Percentiles rank a stretch among this genome's conserved stretches.
phyloP scores from a whole-genome alignment of 2,797 vertebrate genomes.

The Phataginus tetradactyla region DNA sequence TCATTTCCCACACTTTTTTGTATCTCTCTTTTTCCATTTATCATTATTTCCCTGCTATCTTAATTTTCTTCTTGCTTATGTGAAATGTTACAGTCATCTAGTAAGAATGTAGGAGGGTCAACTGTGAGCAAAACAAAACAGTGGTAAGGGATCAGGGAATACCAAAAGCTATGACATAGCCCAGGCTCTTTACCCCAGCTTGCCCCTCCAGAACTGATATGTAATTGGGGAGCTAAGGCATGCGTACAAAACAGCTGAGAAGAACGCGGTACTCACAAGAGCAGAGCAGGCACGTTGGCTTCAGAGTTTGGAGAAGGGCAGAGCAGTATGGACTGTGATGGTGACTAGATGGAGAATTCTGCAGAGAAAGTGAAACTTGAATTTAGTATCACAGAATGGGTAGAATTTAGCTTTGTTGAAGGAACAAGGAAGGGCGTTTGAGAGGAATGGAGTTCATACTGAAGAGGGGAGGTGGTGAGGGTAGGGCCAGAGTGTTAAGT shows the following conservation, averaged over 20 bases:
- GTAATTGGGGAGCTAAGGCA: not conserved
- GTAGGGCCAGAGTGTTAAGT: not conserved
- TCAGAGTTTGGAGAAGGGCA: not conserved
- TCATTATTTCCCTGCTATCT: conserved; percentile 33
- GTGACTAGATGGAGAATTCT: not conserved
- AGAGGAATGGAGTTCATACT: not conserved
- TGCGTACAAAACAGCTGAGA: not conserved
- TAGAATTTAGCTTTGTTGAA: not conserved
- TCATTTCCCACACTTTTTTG: conserved; percentile 50
- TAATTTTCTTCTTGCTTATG: not conserved
- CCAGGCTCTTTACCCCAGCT: not conserved
- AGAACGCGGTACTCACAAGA: not conserved
- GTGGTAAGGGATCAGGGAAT: not conserved
- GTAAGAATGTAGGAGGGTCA: conserved; percentile 56
- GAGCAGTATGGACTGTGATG: not conserved
- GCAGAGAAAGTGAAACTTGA: not conserved
- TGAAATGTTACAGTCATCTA: conserved; percentile 47
- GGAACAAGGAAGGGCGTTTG: not conserved
- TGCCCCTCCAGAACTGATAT: not conserved
- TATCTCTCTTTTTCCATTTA: not conserved
- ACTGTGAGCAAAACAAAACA: conserved; percentile 25
- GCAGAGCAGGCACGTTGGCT: not conserved
- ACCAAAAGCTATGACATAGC: not conserved
- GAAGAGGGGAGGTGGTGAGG: not conserved
- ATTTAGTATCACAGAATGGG: not conserved